These are phyloP conservation scores for Odontocerum albicorne DNA, from an alignment of 2,888 invertebrate species.

Conservation along the genomic window DNA sequence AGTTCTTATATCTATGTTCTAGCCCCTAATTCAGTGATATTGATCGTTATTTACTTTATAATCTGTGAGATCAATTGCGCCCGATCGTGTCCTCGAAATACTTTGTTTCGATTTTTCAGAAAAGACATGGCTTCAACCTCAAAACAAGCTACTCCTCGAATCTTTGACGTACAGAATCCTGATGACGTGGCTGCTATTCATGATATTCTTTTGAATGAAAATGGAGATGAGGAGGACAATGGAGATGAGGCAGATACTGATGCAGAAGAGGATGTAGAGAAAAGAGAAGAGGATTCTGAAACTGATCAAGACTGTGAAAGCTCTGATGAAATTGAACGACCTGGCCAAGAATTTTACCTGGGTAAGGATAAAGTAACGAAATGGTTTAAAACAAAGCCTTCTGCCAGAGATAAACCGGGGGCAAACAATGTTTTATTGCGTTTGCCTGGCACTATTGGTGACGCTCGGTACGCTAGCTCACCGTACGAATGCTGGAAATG, in stretches of 20 bases:
- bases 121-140: too few relatives aligned
- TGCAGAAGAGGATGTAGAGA: not conserved
- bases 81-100: not conserved
- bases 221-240: not conserved
- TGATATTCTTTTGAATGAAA: not conserved
- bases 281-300: slow-evolving; percentile 13
- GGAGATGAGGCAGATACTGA: not conserved
- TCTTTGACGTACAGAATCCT: not conserved
- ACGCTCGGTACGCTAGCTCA: too few relatives aligned
- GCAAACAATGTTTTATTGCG: too few relatives aligned
- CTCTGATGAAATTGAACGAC: too few relatives aligned
- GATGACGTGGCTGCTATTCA: not conserved
- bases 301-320: slow-evolving; percentile 28
- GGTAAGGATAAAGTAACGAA: too few relatives aligned
- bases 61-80: not conserved
- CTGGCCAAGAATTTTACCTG: too few relatives aligned
- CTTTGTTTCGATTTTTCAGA: not conserved
- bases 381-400: too few relatives aligned
- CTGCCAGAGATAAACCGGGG: too few relatives aligned
- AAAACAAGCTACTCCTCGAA: not conserved
- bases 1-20: too few relatives aligned
- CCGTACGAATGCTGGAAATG: slow-evolving; percentile 36
- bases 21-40: too few relatives aligned
- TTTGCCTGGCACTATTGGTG: too few relatives aligned
- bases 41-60: too few relatives aligned